Evolutionary conservation across 2,888 invertebrate genomes (phyloP), one percentile per base, ranked within the genome.

Genomic region (Dendrolimus pini): DNA sequence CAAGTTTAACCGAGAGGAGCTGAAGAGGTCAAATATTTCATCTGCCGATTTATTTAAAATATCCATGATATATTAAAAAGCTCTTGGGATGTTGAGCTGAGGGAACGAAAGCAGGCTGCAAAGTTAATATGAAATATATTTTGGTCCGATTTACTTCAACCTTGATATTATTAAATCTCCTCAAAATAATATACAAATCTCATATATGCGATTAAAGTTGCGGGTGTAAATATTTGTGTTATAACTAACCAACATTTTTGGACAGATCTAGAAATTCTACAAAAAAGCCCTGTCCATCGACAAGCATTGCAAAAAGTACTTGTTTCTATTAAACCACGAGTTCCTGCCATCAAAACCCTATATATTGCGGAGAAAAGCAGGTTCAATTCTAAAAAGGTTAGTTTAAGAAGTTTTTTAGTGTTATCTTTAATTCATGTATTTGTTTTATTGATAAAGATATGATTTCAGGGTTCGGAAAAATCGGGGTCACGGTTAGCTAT

Each of bases 281-380:
- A 78, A 64, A 83, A 76, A 65, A 72, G 65, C 58, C 62, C 75
- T 58, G 65, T 72, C 41, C 66, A 66, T 59, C 72, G 69, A 54
- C 74, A 74, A 54, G 65, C 74, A 55, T 76, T 83, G 2, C 83
- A 85, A 73, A 79, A 78, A 71, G 78, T 89, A 41, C 65, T 85
- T 1, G 82, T 89, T 13, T 82, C 83, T 8, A 81, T 89, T 58
- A 84, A 85, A 67, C 83, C 82, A 13, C 80, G 80, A 58, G 62
- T 69, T 14, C 85, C 85, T 42, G 72, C 78, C 12, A 83, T 88
- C 54, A 84, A 85, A 74, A 86, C 85, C 41, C 61, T 89, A 55
- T 89, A 79, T 62, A 69, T 84, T 41, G 83, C 87, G 58, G 85
- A 88, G 66, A 86, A 85, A 64, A 81, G 60, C 57, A 72, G 81